Conservation (phyloP, 2,888 invertebrate genomes). For the Eucera pruinosa region DNA sequence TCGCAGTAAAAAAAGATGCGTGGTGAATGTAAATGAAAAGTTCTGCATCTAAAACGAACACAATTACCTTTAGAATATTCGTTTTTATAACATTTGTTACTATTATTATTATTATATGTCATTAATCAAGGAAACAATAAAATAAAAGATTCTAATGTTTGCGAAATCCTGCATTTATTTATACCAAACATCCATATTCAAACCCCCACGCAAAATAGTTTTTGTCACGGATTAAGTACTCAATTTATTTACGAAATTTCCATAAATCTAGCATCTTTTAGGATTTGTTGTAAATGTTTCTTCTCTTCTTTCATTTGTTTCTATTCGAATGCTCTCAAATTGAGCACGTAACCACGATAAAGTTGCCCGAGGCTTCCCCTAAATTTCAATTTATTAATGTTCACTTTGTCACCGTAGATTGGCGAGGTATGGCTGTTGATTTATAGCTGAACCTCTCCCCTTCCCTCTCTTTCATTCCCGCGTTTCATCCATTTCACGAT, state of each 20-base stretch:
- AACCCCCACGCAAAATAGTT: not conserved
- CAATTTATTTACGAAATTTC: not conserved
- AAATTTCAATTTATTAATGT: constrained; percentile 24
- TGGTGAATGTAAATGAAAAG: too few relatives aligned
- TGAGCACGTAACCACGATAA: not conserved
- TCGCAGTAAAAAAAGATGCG: too few relatives aligned
- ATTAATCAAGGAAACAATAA: too few relatives aligned
- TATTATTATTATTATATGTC: too few relatives aligned
- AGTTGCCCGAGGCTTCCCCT: not conserved
- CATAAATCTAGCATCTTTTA: constrained; percentile 5
- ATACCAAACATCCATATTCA: not conserved
- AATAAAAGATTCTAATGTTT: too few relatives aligned
- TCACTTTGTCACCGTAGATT: not conserved
- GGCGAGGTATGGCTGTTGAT: constrained; percentile 15
- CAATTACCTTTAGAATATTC: too few relatives aligned
- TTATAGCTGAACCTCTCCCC: not conserved
- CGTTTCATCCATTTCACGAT: not conserved
- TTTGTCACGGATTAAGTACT: not conserved
- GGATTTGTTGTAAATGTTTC: not conserved
- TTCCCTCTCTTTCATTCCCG: not conserved
- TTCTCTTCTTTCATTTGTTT: not conserved
- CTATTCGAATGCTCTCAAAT: not conserved
- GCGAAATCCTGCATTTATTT: not conserved
- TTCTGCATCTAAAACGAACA: too few relatives aligned
- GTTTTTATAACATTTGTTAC: too few relatives aligned